A percentile compares a stretch with the other conserved stretches of the same genome.
These are phyloP conservation scores for Pseudococcus jackbeardsleyi DNA, from an alignment of 2,888 invertebrate genomes.

Conservation along the genomic window DNA sequence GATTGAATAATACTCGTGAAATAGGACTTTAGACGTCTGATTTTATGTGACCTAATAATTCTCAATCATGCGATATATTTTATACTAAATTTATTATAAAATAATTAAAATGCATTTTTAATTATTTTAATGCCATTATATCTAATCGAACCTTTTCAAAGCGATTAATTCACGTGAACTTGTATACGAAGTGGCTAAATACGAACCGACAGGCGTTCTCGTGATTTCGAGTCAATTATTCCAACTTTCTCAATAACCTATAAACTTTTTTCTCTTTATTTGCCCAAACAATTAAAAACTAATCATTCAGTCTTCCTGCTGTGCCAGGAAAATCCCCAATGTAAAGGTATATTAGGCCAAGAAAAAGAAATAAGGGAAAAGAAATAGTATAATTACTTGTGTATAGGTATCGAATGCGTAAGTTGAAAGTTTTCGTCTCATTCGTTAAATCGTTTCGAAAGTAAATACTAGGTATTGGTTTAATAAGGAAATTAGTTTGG, in stretches of 20 bases:
- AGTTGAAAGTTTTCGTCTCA: not conserved
- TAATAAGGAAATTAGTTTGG: not conserved
- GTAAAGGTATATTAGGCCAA: not conserved
- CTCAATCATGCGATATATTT: conserved; percentile 50
- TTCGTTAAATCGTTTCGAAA: not conserved
- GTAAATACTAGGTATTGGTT: not conserved
- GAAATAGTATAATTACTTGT: not conserved
- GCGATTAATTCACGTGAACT: not conserved
- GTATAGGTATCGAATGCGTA: not conserved
- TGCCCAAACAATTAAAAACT: conserved; percentile 11
- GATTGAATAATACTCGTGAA: conserved; percentile 19
- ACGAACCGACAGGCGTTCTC: not conserved
- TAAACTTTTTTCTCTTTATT: conserved; percentile 14
- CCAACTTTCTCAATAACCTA: conserved; percentile 25
- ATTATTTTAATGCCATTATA: not conserved
- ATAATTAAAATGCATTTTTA: conserved; percentile 9
- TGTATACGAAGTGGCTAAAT: not conserved
- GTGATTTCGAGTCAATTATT: conserved; percentile 42
- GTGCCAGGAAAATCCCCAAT: not conserved
- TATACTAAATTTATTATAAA: not conserved
- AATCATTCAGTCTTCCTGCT: not conserved
- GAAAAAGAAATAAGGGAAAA: not conserved
- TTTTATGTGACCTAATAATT: conserved; percentile 57
- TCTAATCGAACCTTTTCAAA: not conserved
- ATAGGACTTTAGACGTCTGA: conserved; percentile 61